Percentiles rank a stretch among this genome's conserved stretches.
phyloP scores from a whole-genome alignment of 2,113 vertebrate species.

The Verasper variegatus region DNA sequence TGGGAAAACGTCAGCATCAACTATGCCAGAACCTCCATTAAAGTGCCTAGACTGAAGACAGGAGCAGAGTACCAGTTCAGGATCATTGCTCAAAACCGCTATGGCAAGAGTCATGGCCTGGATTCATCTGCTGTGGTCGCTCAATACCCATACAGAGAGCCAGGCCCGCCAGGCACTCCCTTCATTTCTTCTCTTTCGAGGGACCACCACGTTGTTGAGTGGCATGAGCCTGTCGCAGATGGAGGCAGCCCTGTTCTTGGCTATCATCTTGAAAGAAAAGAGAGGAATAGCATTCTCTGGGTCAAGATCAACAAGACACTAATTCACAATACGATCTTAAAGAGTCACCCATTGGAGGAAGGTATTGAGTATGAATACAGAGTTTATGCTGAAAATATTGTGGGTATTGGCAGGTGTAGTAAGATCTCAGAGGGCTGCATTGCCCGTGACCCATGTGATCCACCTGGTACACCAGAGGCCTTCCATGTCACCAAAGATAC shows the following conservation, averaged over 20 bases:
- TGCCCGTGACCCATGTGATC: conserved; percentile 95
- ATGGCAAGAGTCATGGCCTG: conserved; percentile 94
- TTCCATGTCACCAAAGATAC: conserved; percentile 90
- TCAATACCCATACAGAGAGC: conserved; percentile 97
- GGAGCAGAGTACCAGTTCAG: conserved; percentile 98
- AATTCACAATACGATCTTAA: conserved; percentile 92
- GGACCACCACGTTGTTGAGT: conserved; percentile 93
- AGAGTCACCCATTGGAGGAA: conserved; percentile 93
- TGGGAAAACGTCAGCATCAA: conserved; percentile 95
- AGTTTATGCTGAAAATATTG: conserved; percentile 97
- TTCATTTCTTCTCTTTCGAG: conserved; percentile 89
- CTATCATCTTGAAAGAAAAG: conserved; percentile 97
- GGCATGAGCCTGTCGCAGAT: conserved; percentile 95
- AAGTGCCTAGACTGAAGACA: conserved; percentile 92
- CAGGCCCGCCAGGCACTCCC: conserved; percentile 96
- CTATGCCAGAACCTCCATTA: conserved; percentile 91
- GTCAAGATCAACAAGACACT: conserved; percentile 94
- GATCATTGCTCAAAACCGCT: conserved; percentile 97
- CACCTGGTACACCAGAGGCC: conserved; percentile 94
- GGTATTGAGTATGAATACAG: conserved; percentile 96
- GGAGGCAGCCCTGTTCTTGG: conserved; percentile 93
- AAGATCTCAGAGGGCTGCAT: conserved; percentile 95
- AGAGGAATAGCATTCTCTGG: conserved; percentile 98
- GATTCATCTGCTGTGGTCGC: conserved; percentile 90
- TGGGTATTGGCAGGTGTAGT: conserved; percentile 94